Conservation (phyloP, 1,140 invertebrate genomes). For the Trinorchestia longiramus region DNA sequence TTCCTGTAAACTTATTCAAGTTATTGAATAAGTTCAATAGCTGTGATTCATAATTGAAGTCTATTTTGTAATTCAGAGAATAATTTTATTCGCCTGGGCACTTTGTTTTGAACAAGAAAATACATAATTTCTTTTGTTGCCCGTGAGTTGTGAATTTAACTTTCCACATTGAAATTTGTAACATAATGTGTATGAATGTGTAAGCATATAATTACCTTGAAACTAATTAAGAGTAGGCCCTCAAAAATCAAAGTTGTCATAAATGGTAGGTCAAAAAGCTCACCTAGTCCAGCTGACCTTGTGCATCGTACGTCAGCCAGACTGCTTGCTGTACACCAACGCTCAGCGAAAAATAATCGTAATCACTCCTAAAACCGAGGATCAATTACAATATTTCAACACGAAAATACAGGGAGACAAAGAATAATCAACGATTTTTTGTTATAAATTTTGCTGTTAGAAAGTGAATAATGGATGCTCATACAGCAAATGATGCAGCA, state of each 20-base stretch:
- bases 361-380: neutral
- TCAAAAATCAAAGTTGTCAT: neutral
- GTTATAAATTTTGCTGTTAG: neutral
- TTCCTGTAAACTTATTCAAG: too few species aligned
- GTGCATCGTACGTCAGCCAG: neutral
- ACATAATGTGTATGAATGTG: neutral
- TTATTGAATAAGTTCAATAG: too few species aligned
- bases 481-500: neutral
- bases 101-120: neutral
- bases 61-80: neutral
- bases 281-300: neutral
- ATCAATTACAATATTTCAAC: neutral
- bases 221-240: neutral
- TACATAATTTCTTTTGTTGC: neutral
- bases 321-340: neutral
- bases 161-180: neutral
- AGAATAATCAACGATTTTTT: neutral
- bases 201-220: neutral
- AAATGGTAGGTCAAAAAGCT: neutral
- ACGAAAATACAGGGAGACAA: neutral
- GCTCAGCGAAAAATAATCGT: neutral
- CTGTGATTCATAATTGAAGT: neutral
- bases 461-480: neutral
- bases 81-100: neutral
- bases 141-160: neutral